Evolutionary conservation across 1,140 invertebrate genomes (phyloP).

Genomic region (Philopotamus ludificatus): DNA sequence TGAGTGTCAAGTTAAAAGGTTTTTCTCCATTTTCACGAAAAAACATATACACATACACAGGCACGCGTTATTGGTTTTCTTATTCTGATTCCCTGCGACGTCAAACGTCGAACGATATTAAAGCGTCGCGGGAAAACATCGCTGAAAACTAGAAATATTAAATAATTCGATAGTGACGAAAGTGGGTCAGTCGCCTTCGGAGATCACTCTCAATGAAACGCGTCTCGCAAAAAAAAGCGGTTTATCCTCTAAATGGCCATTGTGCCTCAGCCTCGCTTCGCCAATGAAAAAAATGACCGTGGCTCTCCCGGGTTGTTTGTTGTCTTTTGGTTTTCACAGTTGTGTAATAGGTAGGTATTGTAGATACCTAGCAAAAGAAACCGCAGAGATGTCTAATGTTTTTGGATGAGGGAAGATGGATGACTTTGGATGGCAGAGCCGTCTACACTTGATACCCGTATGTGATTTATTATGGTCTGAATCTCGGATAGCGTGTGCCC

Average conservation of each 20-base stretch:
- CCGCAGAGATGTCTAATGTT: slow-evolving; percentile 35
- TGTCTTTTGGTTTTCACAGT: neutral
- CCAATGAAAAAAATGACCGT: too few relatives aligned
- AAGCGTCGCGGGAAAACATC: too few relatives aligned
- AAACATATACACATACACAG: slow-evolving; percentile 13
- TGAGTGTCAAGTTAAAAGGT: slow-evolving; percentile 41
- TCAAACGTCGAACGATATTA: neutral
- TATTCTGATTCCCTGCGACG: neutral
- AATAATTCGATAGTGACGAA: too few relatives aligned
- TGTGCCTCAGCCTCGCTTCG: too few relatives aligned
- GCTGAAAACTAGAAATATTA: too few relatives aligned
- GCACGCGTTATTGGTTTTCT: slow-evolving; percentile 35
- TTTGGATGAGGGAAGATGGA: slow-evolving; percentile 39
- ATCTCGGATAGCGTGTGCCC: slow-evolving; percentile 39
- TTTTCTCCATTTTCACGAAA: slow-evolving; percentile 29
- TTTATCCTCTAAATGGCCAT: too few relatives aligned
- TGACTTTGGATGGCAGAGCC: slow-evolving; percentile 38
- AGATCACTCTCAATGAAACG: too few relatives aligned
- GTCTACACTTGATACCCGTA: slow-evolving; percentile 42
- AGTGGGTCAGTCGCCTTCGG: too few relatives aligned
- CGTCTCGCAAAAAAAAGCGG: too few relatives aligned
- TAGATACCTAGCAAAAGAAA: slow-evolving; percentile 10
- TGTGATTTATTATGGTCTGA: slow-evolving; percentile 42
- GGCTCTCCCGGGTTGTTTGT: too few relatives aligned
- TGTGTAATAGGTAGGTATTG: neutral